Evolutionary conservation across 2,797 vertebrate species (phyloP).

Genomic region (Anomalospiza imberbis): DNA sequence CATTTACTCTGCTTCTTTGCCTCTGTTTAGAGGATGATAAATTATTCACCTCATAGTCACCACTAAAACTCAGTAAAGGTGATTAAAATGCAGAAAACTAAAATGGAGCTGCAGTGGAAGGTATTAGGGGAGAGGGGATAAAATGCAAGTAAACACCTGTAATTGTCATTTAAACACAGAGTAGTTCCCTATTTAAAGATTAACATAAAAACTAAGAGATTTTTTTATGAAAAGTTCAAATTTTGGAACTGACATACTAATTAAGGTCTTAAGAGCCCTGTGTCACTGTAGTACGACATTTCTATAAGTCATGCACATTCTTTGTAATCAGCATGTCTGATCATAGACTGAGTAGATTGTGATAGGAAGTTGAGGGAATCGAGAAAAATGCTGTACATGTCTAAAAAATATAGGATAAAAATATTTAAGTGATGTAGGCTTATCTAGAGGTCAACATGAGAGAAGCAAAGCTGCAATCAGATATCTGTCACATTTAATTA

Average conservation of each 20-base stretch:
- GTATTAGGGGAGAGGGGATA: neutral
- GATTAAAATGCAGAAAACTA: slow-evolving; percentile 14
- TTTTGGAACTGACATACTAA: neutral
- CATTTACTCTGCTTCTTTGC: slow-evolving; percentile 10
- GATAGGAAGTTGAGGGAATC: neutral
- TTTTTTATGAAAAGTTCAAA: neutral
- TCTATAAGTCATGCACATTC: neutral
- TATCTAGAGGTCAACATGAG: neutral
- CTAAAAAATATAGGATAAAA: neutral
- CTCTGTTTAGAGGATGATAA: slow-evolving; percentile 28
- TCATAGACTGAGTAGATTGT: neutral
- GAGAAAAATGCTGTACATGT: neutral
- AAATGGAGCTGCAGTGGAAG: neutral
- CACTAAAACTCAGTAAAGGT: slow-evolving; percentile 1
- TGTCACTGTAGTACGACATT: neutral
- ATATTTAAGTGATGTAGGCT: neutral
- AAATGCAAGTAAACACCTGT: neutral
- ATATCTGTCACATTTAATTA: neutral
- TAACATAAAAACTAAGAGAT: fast-evolving
- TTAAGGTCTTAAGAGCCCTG: neutral
- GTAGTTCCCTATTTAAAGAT: neutral
- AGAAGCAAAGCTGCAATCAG: neutral
- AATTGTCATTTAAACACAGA: neutral
- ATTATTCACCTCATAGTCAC: slow-evolving; percentile 31
- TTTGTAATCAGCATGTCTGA: neutral